Evolutionary conservation across 1,140 invertebrate species (phyloP), one percentile per base, ranked within the genome.

Genomic region (Adelges cooleyi): DNA sequence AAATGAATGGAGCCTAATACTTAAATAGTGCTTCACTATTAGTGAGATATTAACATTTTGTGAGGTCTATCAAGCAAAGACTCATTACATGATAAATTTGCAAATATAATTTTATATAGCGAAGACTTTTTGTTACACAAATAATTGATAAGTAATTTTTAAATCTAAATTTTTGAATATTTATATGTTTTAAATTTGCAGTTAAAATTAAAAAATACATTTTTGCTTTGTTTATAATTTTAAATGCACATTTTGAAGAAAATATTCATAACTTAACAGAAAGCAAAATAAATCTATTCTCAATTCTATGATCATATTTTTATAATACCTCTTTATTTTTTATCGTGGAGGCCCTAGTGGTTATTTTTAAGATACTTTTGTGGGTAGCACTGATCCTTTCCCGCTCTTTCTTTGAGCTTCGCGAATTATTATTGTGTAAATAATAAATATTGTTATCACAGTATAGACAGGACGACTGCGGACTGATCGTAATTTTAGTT

Each of bases 401-500:
- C 54, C 54, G 54, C 54, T 62, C 25, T 62, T 62, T 62, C 42
- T 46, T 27, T 10, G 54, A 46, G 23, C 13, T 25, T 2, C 18
- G 46, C n/a, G 11, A 62, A 33, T 11, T 48, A 48, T 29, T 27
- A 29, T 44, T 62, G 56, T 62, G 25, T 48, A 48, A 29, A 62
- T 62, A 62, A n/a, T 56, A 15, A 33, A 53, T 4, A 18, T 53
- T 23, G 56, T 62, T 62, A 62, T 62, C 56, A 62, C 11, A 6
- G n/a, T n/a, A n/a, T n/a, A n/a, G n/a, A n/a, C n/a, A n/a, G n/a
- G n/a, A 33, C 29, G 11, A 33, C 29, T 33, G n/a, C n/a, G 11
- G 29, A 33, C 11, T 33, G 29, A 33, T 33, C n/a, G n/a, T n/a
- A n/a, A n/a, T n/a, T n/a, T n/a, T n/a, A n/a, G n/a, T n/a, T n/a